These are phyloP conservation scores for Takifugu bimaculatus DNA, from an alignment of 2,113 vertebrate genomes.

Conservation along the genomic window DNA sequence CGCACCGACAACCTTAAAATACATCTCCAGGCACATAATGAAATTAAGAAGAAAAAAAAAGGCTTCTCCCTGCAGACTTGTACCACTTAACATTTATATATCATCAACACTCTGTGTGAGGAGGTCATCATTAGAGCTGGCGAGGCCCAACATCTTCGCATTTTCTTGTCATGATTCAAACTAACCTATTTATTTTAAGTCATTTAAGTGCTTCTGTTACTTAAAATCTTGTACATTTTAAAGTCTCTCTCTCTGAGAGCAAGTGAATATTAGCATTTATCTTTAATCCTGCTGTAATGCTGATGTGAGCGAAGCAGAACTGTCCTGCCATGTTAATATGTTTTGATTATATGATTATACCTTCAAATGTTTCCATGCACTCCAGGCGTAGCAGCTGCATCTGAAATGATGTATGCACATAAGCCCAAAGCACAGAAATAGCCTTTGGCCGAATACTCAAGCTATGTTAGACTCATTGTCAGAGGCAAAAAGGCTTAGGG, in stretches of 20 bases:
- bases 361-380: background rate
- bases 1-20: conserved; percentile 9
- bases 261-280: conserved; percentile 30
- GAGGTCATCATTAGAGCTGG: background rate
- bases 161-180: too few species aligned
- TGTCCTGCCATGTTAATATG: conserved; percentile 6
- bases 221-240: conserved; percentile 61
- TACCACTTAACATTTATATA: conserved; percentile 12
- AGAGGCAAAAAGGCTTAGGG: conserved; percentile 14
- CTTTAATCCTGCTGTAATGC: conserved; percentile 28
- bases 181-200: too few species aligned
- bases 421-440: conserved; percentile 40
- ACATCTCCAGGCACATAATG: conserved; percentile 10
- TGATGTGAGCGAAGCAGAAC: conserved; percentile 15
- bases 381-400: background rate
- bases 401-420: conserved; percentile 9
- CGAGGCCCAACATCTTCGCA: background rate
- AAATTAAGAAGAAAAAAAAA: conserved; percentile 8
- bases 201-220: too few species aligned
- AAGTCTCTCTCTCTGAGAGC: conserved; percentile 7
- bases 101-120: background rate
- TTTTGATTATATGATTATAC: conserved; percentile 4
- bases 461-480: conserved; percentile 23
- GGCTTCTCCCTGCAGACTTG: background rate
- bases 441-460: conserved; percentile 34